Conservation (phyloP, 2,797 vertebrate species). For the Pipistrellus kuhlii region DNA sequence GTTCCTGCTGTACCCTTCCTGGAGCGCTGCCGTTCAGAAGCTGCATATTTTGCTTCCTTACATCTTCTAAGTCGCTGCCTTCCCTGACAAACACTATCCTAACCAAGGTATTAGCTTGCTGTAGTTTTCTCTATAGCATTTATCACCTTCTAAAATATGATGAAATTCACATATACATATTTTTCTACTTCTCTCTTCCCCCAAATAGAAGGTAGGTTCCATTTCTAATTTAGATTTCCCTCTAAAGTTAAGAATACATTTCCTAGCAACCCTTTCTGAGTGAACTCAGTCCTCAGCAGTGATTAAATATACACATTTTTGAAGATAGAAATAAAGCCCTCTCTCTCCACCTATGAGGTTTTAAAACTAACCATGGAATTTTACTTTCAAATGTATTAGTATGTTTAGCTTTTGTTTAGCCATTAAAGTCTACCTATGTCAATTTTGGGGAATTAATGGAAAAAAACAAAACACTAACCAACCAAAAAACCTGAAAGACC, state of each 20-base stretch:
- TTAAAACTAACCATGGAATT: neutral
- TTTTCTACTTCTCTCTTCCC: constrained; percentile 3
- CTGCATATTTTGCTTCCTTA: neutral
- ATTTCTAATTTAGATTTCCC: constrained; percentile 24
- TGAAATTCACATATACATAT: neutral
- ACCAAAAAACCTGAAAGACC: neutral
- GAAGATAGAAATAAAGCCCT: neutral
- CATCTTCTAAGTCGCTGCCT: neutral
- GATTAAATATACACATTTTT: neutral
- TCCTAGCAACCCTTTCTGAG: neutral
- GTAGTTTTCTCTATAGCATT: neutral
- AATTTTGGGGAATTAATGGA: constrained; percentile 16
- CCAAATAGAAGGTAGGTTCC: neutral
- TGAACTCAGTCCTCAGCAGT: neutral
- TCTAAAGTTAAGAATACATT: neutral
- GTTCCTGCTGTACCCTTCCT: neutral
- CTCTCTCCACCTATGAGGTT: neutral
- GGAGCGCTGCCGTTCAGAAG: neutral
- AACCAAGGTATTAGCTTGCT: neutral
- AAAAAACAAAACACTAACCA: neutral
- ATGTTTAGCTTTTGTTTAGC: constrained; percentile 10
- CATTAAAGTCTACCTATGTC: neutral
- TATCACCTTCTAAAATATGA: neutral
- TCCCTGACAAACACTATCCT: neutral
- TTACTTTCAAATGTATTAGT: constrained; percentile 45